Conservation (phyloP, 2,797 vertebrate species). For the Alca torda region DNA sequence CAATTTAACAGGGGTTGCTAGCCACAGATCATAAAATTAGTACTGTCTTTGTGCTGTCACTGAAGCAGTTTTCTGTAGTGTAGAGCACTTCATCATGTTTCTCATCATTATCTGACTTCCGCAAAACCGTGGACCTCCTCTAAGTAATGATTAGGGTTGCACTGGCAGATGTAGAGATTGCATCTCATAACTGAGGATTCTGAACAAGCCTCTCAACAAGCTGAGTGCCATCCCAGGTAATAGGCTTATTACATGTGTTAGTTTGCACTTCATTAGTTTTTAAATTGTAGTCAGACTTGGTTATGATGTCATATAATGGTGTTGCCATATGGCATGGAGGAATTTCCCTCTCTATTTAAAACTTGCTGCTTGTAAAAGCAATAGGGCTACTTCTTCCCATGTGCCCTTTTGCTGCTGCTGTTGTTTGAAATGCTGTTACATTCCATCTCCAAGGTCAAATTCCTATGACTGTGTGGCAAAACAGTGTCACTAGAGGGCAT, state of each 20-base stretch:
- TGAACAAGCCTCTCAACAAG: not conserved
- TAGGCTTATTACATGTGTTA: not conserved
- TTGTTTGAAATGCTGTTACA: not conserved
- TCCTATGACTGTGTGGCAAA: not conserved
- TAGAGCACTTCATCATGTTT: not conserved
- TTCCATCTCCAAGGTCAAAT: not conserved
- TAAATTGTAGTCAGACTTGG: not conserved
- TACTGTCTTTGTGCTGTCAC: conserved; percentile 2
- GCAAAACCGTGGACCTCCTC: not conserved
- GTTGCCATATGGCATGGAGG: not conserved
- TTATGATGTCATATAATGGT: not conserved
- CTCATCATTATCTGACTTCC: conserved; percentile 4
- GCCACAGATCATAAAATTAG: conserved; percentile 10
- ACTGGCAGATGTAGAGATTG: conserved; percentile 3
- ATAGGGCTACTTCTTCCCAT: not conserved
- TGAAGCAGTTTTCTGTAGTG: not conserved
- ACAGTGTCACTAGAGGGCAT: not conserved
- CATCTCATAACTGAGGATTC: not conserved
- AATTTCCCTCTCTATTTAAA: not conserved
- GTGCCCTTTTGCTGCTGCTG: not conserved
- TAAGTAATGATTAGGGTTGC: not conserved
- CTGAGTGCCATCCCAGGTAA: not conserved
- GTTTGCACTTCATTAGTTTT: not conserved
- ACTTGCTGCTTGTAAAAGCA: not conserved
- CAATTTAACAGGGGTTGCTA: not conserved